Conservation (phyloP, 2,888 invertebrate species). For the Scaptodrosophila latifasciaeformis region DNA sequence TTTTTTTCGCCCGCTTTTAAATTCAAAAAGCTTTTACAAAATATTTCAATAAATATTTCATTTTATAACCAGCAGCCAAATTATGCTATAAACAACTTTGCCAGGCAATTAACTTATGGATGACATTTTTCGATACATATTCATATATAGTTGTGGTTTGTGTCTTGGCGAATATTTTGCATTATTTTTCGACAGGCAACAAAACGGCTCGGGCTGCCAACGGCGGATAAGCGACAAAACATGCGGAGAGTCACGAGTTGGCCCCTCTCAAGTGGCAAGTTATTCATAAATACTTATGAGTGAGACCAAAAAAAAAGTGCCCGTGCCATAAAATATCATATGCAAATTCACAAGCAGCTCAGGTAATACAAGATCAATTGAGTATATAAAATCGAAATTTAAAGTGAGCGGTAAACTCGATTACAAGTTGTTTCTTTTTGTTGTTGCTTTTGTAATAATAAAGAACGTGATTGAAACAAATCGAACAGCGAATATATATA, state of each 20-base stretch:
- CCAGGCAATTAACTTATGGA: too few relatives aligned
- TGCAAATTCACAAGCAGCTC: slow-evolving; percentile 45
- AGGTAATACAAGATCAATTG: slow-evolving; percentile 40
- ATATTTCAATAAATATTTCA: too few relatives aligned
- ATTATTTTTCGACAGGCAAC: slow-evolving; percentile 32
- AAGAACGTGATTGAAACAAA: slow-evolving; percentile 15
- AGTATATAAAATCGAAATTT: slow-evolving; percentile 43
- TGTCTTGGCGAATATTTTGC: too few relatives aligned
- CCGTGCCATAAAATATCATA: slow-evolving; percentile 39
- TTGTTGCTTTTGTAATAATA: neutral
- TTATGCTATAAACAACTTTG: too few relatives aligned
- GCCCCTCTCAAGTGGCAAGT: slow-evolving; percentile 47
- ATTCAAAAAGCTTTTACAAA: too few relatives aligned
- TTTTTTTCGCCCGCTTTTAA: too few relatives aligned
- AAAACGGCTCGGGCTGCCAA: slow-evolving; percentile 1
- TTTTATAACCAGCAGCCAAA: too few relatives aligned
- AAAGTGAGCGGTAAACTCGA: slow-evolving; percentile 5
- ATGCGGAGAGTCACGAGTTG: neutral
- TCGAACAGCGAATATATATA: neutral
- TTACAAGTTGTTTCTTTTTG: neutral
- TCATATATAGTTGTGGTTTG: too few relatives aligned
- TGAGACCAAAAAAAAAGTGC: slow-evolving; percentile 1
- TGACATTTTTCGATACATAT: too few relatives aligned
- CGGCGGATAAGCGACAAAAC: neutral
- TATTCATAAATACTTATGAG: neutral